Evolutionary conservation across 2,888 invertebrate species (phyloP).

Genomic region (Agrotis ipsilon): DNA sequence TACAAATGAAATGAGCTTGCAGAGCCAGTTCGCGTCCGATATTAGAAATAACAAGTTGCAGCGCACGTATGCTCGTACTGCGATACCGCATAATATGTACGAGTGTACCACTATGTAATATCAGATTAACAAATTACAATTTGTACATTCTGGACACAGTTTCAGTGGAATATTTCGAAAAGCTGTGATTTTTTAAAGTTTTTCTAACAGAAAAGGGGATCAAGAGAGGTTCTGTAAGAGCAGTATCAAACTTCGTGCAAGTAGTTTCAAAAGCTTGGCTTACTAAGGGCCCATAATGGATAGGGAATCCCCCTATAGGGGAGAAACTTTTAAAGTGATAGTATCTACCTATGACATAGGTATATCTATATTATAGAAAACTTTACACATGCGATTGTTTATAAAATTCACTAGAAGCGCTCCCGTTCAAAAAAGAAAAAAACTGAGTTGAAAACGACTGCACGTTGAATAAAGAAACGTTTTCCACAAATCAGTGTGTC

Average conservation of each 20-base stretch:
- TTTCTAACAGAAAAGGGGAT: conserved; percentile 7
- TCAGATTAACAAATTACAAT: conserved; percentile 47
- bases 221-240: conserved; percentile 5
- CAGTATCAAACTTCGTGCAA: conserved; percentile 24
- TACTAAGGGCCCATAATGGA: conserved; percentile 39
- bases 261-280: conserved; percentile 39
- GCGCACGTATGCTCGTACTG: conserved; percentile 41
- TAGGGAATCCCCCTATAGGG: conserved; percentile 24
- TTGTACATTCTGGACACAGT: background rate
- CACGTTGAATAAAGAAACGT: conserved; percentile 18
- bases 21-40: conserved; percentile 56
- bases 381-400: background rate
- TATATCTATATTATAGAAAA: conserved; percentile 14
- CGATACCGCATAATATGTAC: conserved; percentile 47
- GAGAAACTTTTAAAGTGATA: conserved; percentile 40
- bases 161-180: conserved; percentile 22
- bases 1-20: conserved; percentile 69
- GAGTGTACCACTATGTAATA: conserved; percentile 17
- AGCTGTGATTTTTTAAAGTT: background rate
- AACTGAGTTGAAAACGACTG: background rate
- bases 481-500: conserved; percentile 18
- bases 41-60: conserved; percentile 66
- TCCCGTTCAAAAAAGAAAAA: background rate
- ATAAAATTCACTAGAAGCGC: conserved; percentile 47
- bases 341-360: conserved; percentile 5